Percentiles rank a stretch among this genome's conserved stretches.
Conservation (phyloP, 2,797 vertebrate species). For the Threskiornis aethiopicus region DNA sequence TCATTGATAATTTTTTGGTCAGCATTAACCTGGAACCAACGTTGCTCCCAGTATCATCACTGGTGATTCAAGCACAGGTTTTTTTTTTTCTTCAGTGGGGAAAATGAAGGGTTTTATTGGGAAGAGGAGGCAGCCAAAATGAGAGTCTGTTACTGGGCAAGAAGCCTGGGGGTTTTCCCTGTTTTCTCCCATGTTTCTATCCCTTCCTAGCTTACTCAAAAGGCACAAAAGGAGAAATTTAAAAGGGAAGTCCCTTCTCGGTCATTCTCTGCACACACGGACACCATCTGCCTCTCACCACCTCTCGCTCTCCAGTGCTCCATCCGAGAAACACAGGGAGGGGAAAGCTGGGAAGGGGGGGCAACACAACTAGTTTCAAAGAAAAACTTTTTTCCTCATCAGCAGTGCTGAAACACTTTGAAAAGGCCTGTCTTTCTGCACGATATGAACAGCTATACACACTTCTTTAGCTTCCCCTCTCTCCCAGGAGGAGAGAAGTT, state of each 20-base stretch:
- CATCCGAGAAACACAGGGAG: neutral
- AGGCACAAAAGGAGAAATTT: neutral
- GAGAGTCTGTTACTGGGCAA: neutral
- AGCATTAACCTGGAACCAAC: neutral
- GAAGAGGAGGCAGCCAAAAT: neutral
- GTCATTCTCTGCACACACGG: neutral
- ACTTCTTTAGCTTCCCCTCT: neutral
- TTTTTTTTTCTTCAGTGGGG: neutral
- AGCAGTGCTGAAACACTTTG: slow-evolving; percentile 14
- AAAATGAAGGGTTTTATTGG: neutral
- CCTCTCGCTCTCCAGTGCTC: accelerated
- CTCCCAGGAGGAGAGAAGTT: slow-evolving; percentile 36
- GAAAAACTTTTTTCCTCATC: slow-evolving; percentile 5
- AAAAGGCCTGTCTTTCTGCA: neutral
- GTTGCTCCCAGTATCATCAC: neutral
- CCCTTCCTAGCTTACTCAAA: neutral
- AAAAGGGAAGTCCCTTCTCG: neutral
- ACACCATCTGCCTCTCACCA: neutral
- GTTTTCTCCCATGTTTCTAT: neutral
- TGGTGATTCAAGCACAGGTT: neutral
- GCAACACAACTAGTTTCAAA: neutral
- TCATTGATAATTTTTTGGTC: neutral
- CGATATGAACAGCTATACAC: neutral
- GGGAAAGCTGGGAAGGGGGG: neutral
- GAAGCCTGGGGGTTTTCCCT: neutral